A percentile compares a stretch with the other conserved stretches of the same genome.
Conservation (phyloP, 2,888 invertebrate genomes). For the Pilophorus perplexus region DNA sequence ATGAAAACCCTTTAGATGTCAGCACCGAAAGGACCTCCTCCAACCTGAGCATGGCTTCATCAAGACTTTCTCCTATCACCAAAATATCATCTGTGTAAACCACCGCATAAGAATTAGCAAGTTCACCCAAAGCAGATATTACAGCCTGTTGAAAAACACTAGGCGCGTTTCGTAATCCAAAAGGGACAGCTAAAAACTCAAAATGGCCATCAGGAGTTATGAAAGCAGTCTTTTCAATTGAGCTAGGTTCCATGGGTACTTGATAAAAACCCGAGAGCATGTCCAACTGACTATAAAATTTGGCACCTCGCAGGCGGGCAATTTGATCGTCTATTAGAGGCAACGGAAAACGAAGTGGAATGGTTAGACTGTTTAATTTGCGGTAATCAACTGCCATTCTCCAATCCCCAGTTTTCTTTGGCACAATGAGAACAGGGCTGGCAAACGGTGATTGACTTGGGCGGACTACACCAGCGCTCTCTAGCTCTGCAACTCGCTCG, state of each 20-base stretch:
- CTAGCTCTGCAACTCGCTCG: background rate
- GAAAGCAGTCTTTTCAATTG: conserved; percentile 10
- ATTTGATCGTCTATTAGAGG: conserved; percentile 30
- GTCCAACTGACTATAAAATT: conserved; percentile 8
- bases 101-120: conserved; percentile 14
- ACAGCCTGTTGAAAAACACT: background rate
- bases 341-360: conserved; percentile 4
- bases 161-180: no score
- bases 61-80: background rate
- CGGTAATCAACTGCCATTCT: conserved; percentile 21
- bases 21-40: background rate
- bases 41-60: background rate
- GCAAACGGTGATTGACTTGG: conserved; percentile 13
- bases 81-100: conserved; percentile 8
- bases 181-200: no score
- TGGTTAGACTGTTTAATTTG: background rate
- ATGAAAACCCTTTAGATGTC: background rate
- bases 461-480: conserved; percentile 6
- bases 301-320: conserved; percentile 27
- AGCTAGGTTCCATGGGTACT: conserved; percentile 4
- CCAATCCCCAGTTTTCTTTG: conserved; percentile 22
- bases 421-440: conserved; percentile 16
- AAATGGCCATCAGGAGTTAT: conserved; percentile 15
- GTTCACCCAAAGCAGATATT: background rate
- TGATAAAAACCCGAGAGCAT: conserved; percentile 19